Evolutionary conservation across 2,797 vertebrate species (phyloP), one percentile per base, ranked within the genome.

Genomic region (Lophotriccus pileatus): DNA sequence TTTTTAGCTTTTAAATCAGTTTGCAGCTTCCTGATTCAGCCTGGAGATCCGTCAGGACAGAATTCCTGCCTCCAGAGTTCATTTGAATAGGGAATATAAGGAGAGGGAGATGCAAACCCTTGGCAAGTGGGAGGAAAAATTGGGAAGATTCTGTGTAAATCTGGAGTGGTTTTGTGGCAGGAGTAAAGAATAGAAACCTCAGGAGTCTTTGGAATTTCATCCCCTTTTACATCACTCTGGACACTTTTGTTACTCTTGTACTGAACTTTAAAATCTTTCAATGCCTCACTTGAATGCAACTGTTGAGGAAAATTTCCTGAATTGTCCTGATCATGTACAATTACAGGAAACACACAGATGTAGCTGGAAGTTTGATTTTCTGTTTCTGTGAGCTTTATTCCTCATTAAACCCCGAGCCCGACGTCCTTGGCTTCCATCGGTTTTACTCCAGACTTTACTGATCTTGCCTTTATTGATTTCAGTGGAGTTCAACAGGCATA

Each of bases 391-490:
- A n/a, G 32, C 64, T 95, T 83, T 80, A 74, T 74, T 89, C 72
- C 32, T 95, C 79, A 72, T 85, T 94, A 83, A 90, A 69, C 46
- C 47, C 50, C 34, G 46, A 73, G 68, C 63, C 43, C 0, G 1
- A 56, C 16, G 46, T 73, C 49, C 62, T 89, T 59, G 39, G 0
- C 91, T 89, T 34, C 13, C 17, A 72, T 36, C 68, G n/a, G 19
- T 81, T 94, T 95, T 86, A 85, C 82, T 83, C n/a, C 59, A 36
- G 14, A 23, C 60, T 80, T 60, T 63, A 79, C 81, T n/a, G 84
- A 69, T 87, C 59, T 83, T 39, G 62, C 73, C 60, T 90, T 70
- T 87, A 90, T 92, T 84, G 93, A 91, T 95, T 93, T 49, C 82
- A 63, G 66, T 21, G 49, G 68, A 81, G 47, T 85, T 89, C 84